Evolutionary conservation across 1,140 invertebrate species (phyloP).

Genomic region (Tetramorium simillimum): DNA sequence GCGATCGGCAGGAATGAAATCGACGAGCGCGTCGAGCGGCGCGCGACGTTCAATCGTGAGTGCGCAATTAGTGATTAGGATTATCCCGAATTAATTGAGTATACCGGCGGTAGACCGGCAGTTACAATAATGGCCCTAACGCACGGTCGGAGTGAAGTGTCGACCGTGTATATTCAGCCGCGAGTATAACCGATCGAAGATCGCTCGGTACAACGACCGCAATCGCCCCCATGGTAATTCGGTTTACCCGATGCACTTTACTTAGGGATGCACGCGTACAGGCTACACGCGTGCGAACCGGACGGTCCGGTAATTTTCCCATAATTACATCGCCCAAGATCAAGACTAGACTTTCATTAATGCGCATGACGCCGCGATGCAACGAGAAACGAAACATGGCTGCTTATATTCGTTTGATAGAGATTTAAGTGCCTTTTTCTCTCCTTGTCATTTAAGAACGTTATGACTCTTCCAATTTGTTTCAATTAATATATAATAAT

Average conservation of each 20-base stretch:
- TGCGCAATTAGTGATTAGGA: conserved; percentile 83
- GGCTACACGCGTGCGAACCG: conserved; percentile 1
- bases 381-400: background rate
- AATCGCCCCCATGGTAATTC: conserved; percentile 79
- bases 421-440: background rate
- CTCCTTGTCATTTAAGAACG: background rate
- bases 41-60: conserved; percentile 68
- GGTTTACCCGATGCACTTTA: conserved; percentile 75
- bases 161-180: conserved; percentile 66
- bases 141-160: conserved; percentile 55
- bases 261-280: conserved; percentile 47
- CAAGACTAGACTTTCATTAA: conserved; percentile 64
- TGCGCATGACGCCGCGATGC: background rate
- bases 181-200: conserved; percentile 77
- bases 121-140: conserved; percentile 78
- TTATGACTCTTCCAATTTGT: background rate
- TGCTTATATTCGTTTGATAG: background rate
- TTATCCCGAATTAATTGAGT: conserved; percentile 84
- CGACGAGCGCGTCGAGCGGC: background rate
- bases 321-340: conserved; percentile 71
- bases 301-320: conserved; percentile 65
- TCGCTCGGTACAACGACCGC: conserved; percentile 69
- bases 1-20: conserved; percentile 3
- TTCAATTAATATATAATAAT: too few relatives aligned
- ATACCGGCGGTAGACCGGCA: conserved; percentile 59